A percentile compares a stretch with the other conserved stretches of the same genome.
These are phyloP conservation scores for Caenorhabditis inopinata DNA, from an alignment of 1,140 invertebrate genomes.

Conservation along the genomic window DNA sequence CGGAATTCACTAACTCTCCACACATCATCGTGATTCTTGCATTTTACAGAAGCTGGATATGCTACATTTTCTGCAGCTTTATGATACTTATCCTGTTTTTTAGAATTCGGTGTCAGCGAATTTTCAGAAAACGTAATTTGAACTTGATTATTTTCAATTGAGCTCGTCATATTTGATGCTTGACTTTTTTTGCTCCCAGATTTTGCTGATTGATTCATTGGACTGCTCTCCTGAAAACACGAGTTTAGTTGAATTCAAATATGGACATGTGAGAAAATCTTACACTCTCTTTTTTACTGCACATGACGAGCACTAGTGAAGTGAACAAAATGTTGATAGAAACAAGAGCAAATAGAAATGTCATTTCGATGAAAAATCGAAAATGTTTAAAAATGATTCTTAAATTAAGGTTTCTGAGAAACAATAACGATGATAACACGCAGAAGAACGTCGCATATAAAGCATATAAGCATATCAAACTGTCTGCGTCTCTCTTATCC, in stretches of 20 bases:
- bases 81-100: neutral
- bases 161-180: no score
- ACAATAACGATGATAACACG: neutral
- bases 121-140: neutral
- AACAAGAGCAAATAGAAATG: slow-evolving; percentile 15
- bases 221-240: neutral
- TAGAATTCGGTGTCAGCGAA: neutral
- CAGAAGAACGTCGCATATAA: neutral
- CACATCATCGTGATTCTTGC: slow-evolving; percentile 26
- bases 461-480: neutral
- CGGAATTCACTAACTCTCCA: neutral
- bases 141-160: no score
- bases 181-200: no score
- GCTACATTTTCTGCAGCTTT: neutral
- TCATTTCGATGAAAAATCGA: neutral
- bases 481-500: neutral
- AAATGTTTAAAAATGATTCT: neutral
- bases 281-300: slow-evolving; percentile 7
- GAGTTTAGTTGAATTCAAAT: neutral
- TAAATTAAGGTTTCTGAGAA: neutral
- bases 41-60: neutral
- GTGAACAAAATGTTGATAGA: slow-evolving; percentile 5
- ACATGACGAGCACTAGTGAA: neutral
- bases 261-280: neutral
- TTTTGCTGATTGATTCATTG: neutral